These are phyloP conservation scores for Bovichtus variegatus DNA, from an alignment of 2,797 vertebrate genomes.

Conservation along the genomic window DNA sequence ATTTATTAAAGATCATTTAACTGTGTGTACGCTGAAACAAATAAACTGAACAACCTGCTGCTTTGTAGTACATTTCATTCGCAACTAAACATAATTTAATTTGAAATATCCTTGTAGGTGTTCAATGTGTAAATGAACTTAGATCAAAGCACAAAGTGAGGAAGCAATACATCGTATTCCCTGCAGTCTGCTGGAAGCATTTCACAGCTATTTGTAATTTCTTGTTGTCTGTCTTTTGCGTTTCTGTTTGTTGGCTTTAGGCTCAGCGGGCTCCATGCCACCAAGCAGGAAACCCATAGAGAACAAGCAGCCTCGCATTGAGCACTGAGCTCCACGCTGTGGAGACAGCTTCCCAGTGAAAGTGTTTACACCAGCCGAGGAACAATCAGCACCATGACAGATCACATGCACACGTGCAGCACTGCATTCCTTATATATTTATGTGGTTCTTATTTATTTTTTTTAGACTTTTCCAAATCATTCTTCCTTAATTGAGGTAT, in stretches of 20 bases:
- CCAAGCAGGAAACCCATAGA: constrained; percentile 5
- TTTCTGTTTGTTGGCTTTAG: background rate
- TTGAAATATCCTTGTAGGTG: background rate
- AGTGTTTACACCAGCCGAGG: background rate
- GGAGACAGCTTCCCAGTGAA: background rate
- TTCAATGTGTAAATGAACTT: background rate
- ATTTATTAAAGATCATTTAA: too few species aligned
- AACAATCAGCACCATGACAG: background rate
- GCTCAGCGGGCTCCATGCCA: constrained; percentile 29
- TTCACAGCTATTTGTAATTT: background rate
- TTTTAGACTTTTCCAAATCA: background rate
- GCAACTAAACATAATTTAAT: background rate
- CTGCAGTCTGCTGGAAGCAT: background rate
- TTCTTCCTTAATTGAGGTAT: background rate
- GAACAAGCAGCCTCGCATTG: constrained; percentile 24
- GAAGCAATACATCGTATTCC: background rate
- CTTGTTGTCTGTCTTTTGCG: background rate
- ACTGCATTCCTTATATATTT: background rate
- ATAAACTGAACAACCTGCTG: background rate
- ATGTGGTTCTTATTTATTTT: background rate
- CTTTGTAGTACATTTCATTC: background rate
- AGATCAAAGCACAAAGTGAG: background rate
- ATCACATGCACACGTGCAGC: background rate
- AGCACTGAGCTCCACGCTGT: constrained; percentile 28
- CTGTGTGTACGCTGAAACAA: too few species aligned